Evolutionary conservation across 2,888 invertebrate genomes (phyloP).

Genomic region (Elmis aenea): DNA sequence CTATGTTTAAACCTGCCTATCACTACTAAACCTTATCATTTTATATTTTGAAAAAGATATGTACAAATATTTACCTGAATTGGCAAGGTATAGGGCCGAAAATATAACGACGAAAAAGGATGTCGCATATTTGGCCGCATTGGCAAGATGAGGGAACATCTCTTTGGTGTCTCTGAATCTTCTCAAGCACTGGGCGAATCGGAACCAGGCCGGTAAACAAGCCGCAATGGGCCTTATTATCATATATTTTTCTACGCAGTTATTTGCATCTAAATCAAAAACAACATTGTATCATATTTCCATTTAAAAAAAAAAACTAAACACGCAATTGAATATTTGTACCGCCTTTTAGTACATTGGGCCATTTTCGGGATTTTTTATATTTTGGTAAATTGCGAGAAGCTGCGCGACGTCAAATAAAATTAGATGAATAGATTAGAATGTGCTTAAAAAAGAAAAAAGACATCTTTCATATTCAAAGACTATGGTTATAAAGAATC

Average conservation of each 20-base stretch:
- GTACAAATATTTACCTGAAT: slow-evolving; percentile 15
- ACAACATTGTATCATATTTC: not conserved
- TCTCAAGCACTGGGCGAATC: slow-evolving; percentile 94
- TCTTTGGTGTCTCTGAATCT: slow-evolving; percentile 92
- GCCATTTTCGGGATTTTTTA: too few species aligned
- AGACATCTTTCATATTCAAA: too few species aligned
- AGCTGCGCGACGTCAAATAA: too few species aligned
- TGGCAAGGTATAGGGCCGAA: slow-evolving; percentile 53
- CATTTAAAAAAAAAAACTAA: slow-evolving; percentile 3
- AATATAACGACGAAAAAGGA: slow-evolving; percentile 93
- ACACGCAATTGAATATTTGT: too few species aligned
- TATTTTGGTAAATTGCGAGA: too few species aligned
- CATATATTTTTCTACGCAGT: slow-evolving; percentile 66
- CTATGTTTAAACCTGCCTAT: too few species aligned
- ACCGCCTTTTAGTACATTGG: too few species aligned
- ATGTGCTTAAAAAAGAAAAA: too few species aligned
- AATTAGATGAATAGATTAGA: too few species aligned
- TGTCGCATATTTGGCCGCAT: slow-evolving; percentile 97
- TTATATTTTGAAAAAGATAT: too few species aligned
- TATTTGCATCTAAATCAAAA: slow-evolving; percentile 51
- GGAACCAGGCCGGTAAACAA: slow-evolving; percentile 94
- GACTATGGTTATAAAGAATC: too few species aligned
- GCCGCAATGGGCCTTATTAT: slow-evolving; percentile 80
- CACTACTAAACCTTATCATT: too few species aligned
- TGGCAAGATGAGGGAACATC: slow-evolving; percentile 92